A percentile compares a stretch with the other conserved stretches of the same genome.
These are phyloP conservation scores for Diplodus puntazzo DNA, from an alignment of 2,797 vertebrate species.

Conservation along the genomic window DNA sequence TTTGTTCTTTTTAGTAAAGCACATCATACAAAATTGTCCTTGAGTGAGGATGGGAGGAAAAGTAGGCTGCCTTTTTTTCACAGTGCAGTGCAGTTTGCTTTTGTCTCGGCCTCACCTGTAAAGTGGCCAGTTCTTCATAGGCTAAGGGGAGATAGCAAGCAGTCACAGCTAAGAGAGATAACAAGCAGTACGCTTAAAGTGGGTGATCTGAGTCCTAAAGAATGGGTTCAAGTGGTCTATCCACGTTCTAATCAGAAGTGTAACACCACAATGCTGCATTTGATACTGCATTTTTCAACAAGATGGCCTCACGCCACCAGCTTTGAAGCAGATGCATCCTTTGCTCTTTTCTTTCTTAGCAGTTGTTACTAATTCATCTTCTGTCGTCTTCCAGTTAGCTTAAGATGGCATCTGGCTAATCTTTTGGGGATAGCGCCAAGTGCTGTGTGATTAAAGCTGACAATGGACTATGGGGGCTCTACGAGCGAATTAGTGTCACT, in stretches of 20 bases:
- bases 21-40: constrained; percentile 35
- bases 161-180: constrained; percentile 24
- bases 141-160: constrained; percentile 7
- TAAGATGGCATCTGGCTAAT: constrained; percentile 30
- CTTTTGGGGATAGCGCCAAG: constrained; percentile 23
- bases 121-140: constrained; percentile 45
- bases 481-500: constrained; percentile 28
- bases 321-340: constrained; percentile 7
- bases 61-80: constrained; percentile 33
- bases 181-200: constrained; percentile 6
- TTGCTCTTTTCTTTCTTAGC: constrained; percentile 13
- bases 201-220: background rate
- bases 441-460: constrained; percentile 53
- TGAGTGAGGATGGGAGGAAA: constrained; percentile 9
- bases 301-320: background rate
- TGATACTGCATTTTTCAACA: constrained; percentile 22
- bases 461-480: constrained; percentile 15
- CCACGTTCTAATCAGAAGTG: background rate
- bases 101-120: constrained; percentile 11
- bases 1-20: constrained; percentile 11
- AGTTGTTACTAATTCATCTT: constrained; percentile 49
- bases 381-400: constrained; percentile 27
- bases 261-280: background rate
- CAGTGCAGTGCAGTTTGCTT: background rate
- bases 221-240: background rate